A percentile compares a stretch with the other conserved stretches of the same genome.
phyloP scores from a whole-genome alignment of 2,113 vertebrate genomes.

The Pachypanchax playfairii region DNA sequence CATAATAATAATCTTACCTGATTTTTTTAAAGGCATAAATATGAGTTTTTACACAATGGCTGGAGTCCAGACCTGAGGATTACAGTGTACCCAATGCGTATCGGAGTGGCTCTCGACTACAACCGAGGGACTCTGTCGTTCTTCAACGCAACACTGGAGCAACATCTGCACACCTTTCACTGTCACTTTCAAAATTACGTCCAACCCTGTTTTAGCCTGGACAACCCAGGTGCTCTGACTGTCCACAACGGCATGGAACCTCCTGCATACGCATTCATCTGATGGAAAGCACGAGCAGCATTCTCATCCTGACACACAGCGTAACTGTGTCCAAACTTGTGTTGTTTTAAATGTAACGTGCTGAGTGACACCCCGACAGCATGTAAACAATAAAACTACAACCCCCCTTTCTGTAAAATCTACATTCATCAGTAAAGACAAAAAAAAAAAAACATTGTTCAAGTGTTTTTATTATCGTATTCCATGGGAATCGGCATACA shows the following conservation, averaged over 20 bases:
- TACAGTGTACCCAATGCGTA: constrained; percentile 72
- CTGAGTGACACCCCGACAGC: background rate
- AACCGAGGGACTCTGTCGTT: constrained; percentile 84
- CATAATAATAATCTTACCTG: background rate
- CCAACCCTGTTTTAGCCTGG: constrained; percentile 91
- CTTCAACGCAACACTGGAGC: constrained; percentile 86
- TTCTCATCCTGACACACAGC: background rate
- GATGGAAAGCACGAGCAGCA: constrained; percentile 22
- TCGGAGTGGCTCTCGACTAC: constrained; percentile 89
- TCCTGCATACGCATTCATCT: constrained; percentile 65
- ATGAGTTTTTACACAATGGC: constrained; percentile 88
- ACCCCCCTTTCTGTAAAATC: too few species aligned
- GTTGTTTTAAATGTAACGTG: constrained; percentile 1
- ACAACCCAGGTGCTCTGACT: constrained; percentile 84
- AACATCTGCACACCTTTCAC: constrained; percentile 89
- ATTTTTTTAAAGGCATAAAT: constrained; percentile 83
- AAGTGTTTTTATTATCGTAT: constrained; percentile 75
- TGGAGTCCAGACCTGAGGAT: constrained; percentile 80
- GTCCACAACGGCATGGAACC: constrained; percentile 80
- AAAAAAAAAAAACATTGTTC: constrained; percentile 12
- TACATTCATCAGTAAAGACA: constrained; percentile 1
- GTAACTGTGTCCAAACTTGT: background rate
- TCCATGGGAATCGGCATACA: constrained; percentile 84
- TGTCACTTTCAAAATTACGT: constrained; percentile 81
- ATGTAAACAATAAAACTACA: too few species aligned